Conservation (phyloP, 2,888 invertebrate genomes). For the Sycophila texana region DNA sequence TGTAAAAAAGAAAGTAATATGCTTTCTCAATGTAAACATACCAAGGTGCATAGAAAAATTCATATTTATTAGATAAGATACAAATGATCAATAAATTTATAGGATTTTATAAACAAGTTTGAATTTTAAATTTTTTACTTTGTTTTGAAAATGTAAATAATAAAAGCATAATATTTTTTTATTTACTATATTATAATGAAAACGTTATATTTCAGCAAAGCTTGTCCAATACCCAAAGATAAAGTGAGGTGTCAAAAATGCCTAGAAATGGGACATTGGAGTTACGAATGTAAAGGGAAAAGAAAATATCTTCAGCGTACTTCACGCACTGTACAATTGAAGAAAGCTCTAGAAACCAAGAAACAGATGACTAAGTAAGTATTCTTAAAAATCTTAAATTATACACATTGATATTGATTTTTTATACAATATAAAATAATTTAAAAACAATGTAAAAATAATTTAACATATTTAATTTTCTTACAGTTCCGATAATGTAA, state of each 20-base stretch:
- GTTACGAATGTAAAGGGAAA: constrained; percentile 94
- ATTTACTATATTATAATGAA: not conserved
- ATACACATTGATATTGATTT: not conserved
- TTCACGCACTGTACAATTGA: constrained; percentile 88
- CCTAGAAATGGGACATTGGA: constrained; percentile 94
- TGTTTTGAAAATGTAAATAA: no score
- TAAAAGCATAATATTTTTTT: not conserved
- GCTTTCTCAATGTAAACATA: no score
- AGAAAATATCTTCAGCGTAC: constrained; percentile 90
- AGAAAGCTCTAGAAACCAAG: constrained; percentile 80
- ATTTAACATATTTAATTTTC: constrained; percentile 18
- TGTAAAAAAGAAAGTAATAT: no score
- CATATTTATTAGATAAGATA: not conserved
- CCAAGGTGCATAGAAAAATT: no score
- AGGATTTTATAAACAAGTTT: not conserved
- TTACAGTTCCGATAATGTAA: constrained; percentile 57
- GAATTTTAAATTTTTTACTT: no score
- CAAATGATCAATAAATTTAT: not conserved
- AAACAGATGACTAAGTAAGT: constrained; percentile 61
- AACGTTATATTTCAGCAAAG: constrained; percentile 50
- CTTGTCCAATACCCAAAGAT: constrained; percentile 82
- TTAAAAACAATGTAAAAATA: constrained; percentile 2
- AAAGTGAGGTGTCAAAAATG: constrained; percentile 92
- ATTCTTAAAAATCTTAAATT: constrained; percentile 59
- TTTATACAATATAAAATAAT: not conserved